Base-by-base conservation (phyloP, 2,113 vertebrate genomes). In the Cranoglanis bouderius region DNA sequence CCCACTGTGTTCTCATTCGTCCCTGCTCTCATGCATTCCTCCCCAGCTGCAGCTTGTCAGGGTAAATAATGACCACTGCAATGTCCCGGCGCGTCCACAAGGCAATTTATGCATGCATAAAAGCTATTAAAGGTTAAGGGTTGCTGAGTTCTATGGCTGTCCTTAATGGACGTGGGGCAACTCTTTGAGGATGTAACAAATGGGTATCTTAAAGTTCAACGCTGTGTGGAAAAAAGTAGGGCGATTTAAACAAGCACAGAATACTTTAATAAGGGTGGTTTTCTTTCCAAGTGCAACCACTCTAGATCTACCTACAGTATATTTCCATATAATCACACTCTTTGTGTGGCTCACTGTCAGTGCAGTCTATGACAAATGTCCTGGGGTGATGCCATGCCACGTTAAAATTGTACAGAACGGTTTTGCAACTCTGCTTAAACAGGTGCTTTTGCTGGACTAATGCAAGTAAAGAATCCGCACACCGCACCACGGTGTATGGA, bases 131-230 rank as follows among this genome's bases (percentile, higher is more conserved):
- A 94, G 95, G 94, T 95, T 93, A 95, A 94, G 93, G 94, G 92
- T 94, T 92, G 92, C 92, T 90, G 90, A 92, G 88, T 92, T 93
- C 92, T 90, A 88, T 72, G 74, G 92, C 88, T 93, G 94, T 93
- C 93, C 91, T 93, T 96, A 96, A 96, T 94, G 94, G 95, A 91
- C 94, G 91, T 95, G 92, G 92, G 92, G 92, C 94, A 95, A 95
- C 93, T 81, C 94, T 92, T 91, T 82, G 90, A 92, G 93, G 94
- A 92, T 92, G 93, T 94, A 95, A 95, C 95, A 94, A 96, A 96
- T 93, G 93, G 96, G 92, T 93, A 91, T 92, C 92, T 92, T 96
- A 92, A 96, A 97, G 94, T 95, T 94, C 94, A 96, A 96, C 93
- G 94, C 94, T 92, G 96, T 94, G 94, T 97, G 95, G 95, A 97